Base-by-base conservation (phyloP, 2,797 vertebrate species). In the Tapera naevia region DNA sequence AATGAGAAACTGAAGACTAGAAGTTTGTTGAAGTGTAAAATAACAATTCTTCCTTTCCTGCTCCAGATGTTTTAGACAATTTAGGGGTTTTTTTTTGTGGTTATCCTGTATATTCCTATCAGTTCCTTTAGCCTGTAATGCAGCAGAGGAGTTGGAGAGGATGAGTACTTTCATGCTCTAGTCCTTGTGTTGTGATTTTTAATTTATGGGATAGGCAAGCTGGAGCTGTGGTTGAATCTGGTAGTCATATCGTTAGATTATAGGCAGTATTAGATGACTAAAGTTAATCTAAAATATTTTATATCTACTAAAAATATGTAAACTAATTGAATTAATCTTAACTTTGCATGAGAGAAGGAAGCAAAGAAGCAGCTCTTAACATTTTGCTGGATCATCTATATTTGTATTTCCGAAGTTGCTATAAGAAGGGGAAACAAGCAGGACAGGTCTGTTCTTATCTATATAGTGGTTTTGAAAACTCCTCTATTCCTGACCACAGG, bases 401-500 rank as follows among this genome's bases (percentile, higher is more conserved):
- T 86, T 82, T 89, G 23, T 64, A 25, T 79, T 76, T 89, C 51
- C 69, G 70, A 57, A 86, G 21, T 67, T 74, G 12, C 37, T 75
- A 0, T 79, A 72, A 27, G 21, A 65, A 33, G 27, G 41, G 25
- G 30, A 81, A 64, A 46, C 51, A 51, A 50, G 43, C 25, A 43
- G 46, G 48, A 66, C 27, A 46, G 27, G 8, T 65, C 65, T 83
- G 3, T 61, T 71, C 28, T 45, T 71, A 67, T 35, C 5, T 80
- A 23, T 75, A 4, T 15, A 35, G 46, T 35, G 35, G 30, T 56
- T 35, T 66, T 65, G 51, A 86, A 79, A 75, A 45, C 6, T 50
- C 16, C 21, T 71, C 54, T 51, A 41, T 39, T 84, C 18, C 39
- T 41, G 39, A 14, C 65, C 12, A 17, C 28, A 81, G 71, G 87